Base-by-base conservation (phyloP, 2,888 invertebrate genomes). In the Pollenia amentaria region DNA sequence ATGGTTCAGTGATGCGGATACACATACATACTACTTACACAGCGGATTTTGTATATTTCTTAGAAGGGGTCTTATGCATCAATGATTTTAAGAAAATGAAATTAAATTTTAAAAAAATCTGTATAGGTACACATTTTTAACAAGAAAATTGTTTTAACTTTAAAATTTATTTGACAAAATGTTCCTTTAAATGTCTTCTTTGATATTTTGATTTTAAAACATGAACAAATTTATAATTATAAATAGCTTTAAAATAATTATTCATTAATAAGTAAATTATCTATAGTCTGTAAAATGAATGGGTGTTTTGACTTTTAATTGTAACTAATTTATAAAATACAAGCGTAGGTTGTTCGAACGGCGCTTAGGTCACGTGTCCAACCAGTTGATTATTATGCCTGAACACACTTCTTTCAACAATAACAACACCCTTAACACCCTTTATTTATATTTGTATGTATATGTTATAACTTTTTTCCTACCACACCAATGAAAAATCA, bases 21-120 rank as follows among this genome's bases (percentile, higher is more conserved):
- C 69, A 48, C 21, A 60, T 40, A 16, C 14, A 12, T 38, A 18
- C n/a, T 4, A 76, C 18, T n/a, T 12, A 46, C 16, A 44, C 14
- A 60, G 73, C 44, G 60, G 38, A 73, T 80, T 70, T 79, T 73
- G 70, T 78, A 46, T 85, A 88, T 6, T 91, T 91, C 91, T 91
- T 91, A 88, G 91, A 89, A 90, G 91, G 90, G 91, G 91, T 91
- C 91, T 89, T 88, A 89, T 89, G 91, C 91, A 89, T 90, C 90
- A 89, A 84, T 88, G 90, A 85, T 73, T 84, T 60, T 29, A 76
- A 76, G 60, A 76, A 82, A 76, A 48, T 38, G 48, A 65, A 82
- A 70, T 60, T n/a, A 60, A 51, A 64, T 53, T n/a, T n/a, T 18
- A 9, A 48, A n/a, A 14, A 42, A 57, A 38, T 14, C 29, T 44